phyloP scores from a whole-genome alignment of 1,140 invertebrate species.

The Zaprionus camerounensis region DNA sequence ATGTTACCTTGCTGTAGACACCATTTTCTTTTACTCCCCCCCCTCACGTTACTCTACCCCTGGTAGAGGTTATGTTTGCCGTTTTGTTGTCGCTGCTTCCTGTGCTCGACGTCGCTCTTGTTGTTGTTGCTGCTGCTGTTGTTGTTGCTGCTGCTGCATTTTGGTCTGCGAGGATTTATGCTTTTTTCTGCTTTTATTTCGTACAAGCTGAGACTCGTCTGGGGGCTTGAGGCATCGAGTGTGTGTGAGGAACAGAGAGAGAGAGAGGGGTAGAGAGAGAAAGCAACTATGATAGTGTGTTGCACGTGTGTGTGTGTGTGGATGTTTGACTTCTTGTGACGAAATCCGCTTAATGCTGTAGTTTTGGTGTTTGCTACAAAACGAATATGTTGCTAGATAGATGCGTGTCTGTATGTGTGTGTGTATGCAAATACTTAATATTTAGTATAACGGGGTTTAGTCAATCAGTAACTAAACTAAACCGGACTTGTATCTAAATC shows the following conservation, averaged over 20 bases:
- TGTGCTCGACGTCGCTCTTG: slow-evolving; percentile 57
- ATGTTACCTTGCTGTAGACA: slow-evolving; percentile 72
- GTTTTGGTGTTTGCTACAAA: slow-evolving; percentile 62
- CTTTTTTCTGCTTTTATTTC: slow-evolving; percentile 74
- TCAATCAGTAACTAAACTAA: background rate
- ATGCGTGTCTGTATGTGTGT: background rate
- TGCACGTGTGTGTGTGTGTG: slow-evolving; percentile 22
- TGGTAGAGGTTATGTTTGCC: slow-evolving; percentile 27
- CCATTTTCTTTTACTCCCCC: slow-evolving; percentile 67
- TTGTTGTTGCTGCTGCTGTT: slow-evolving; percentile 18
- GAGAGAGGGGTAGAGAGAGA: slow-evolving; percentile 35
- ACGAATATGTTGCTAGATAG: slow-evolving; percentile 8
- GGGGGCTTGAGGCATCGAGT: slow-evolving; percentile 44
- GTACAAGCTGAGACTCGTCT: slow-evolving; percentile 55
- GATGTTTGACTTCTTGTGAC: slow-evolving; percentile 72
- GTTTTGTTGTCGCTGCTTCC: slow-evolving; percentile 49
- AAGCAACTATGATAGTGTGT: slow-evolving; percentile 14
- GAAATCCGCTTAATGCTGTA: slow-evolving; percentile 81
- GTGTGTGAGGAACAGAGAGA: slow-evolving; percentile 40
- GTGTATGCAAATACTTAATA: background rate
- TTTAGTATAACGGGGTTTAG: background rate
- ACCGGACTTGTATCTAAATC: too few species aligned
- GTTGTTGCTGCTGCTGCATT: slow-evolving; percentile 38
- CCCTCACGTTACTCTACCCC: slow-evolving; percentile 5
- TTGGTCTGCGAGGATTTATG: slow-evolving; percentile 76